These are phyloP conservation scores for Hermaeophaga mercurialis DNA, from an alignment of 2,888 invertebrate genomes.

Conservation along the genomic window DNA sequence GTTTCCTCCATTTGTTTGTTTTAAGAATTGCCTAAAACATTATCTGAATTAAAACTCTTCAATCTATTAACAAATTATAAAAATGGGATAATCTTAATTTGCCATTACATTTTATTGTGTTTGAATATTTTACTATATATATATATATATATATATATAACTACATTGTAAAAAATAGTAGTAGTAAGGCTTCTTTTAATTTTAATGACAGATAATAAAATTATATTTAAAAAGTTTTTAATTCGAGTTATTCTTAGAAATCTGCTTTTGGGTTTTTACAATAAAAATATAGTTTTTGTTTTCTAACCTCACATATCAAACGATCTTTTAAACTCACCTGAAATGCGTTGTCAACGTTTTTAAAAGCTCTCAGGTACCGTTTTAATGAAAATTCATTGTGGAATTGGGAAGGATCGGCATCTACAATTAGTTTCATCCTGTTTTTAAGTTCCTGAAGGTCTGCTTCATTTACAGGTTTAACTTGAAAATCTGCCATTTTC, in stretches of 20 bases:
- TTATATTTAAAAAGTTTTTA: no score
- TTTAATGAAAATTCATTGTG: conserved; percentile 75
- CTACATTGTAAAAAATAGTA: no score
- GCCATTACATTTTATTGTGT: not conserved
- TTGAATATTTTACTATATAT: no score
- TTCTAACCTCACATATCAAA: not conserved
- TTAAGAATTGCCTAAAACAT: conserved; percentile 69
- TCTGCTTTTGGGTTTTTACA: no score
- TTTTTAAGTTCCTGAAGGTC: conserved; percentile 71
- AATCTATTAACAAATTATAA: not conserved
- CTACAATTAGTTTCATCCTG: conserved; percentile 73
- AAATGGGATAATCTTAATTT: not conserved
- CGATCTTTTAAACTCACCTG: conserved; percentile 61
- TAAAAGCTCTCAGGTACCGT: conserved; percentile 75
- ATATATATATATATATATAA: no score
- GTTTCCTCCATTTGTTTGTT: conserved; percentile 79
- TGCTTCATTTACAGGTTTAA: conserved; percentile 64
- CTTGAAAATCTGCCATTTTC: conserved; percentile 28
- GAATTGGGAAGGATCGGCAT: conserved; percentile 75
- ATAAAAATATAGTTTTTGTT: no score
- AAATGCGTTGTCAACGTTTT: conserved; percentile 74
- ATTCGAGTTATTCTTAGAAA: no score
- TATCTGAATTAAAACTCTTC: not conserved
- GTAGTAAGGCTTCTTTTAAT: no score
- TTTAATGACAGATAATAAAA: not conserved